Base-by-base conservation (phyloP, 2,797 vertebrate species). In the Acipenser oxyrinchus region DNA sequence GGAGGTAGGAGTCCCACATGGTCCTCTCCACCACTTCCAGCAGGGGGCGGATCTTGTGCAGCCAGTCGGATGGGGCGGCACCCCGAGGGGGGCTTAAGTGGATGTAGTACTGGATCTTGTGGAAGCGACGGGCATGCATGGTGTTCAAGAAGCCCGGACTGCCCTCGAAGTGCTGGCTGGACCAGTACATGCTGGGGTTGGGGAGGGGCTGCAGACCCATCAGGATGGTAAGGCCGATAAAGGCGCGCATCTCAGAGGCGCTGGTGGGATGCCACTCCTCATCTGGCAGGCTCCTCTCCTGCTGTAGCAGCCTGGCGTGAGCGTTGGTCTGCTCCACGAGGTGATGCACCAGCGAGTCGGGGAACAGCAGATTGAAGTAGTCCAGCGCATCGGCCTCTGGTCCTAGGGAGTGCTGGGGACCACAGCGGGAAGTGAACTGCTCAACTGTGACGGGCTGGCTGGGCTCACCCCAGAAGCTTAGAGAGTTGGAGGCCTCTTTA, bases 341-440 rank as follows among this genome's bases (percentile, higher is more conserved):
- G 9, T 87, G 78, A 8, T 88, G 75, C 2, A 90, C 48, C 0
- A 91, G 73, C 0, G 66, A 4, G 0, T 76, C 11, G 0, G 90
- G 89, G 68, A 89, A 91, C 10, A 91, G 66, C 65, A 89, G 71
- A 65, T 75, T 73, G 73, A 92, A 92, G 74, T 83, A 91, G 66
- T 92, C 90, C 0, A 89, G 78, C 66, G 87, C 87, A 23, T 91
- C 88, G 0, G 72, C 74, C 72, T 73, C 81, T 68, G 72, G 82
- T 50, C 75, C 48, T 62, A 86, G 78, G 53, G 1, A 62, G 68
- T 84, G 80, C 10, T 49, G 64, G 0, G 89, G 88, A 0, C 89
- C 90, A 1, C 78, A 76, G 68, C 1, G 12, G 15, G 79, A 74
- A 0, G 7, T 62, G 75, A 90, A 91, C 0, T 77, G 48, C 7